Percentiles rank a stretch among this genome's conserved stretches.
phyloP scores from a whole-genome alignment of 2,888 invertebrate genomes.

The Rhamnusium bicolor region DNA sequence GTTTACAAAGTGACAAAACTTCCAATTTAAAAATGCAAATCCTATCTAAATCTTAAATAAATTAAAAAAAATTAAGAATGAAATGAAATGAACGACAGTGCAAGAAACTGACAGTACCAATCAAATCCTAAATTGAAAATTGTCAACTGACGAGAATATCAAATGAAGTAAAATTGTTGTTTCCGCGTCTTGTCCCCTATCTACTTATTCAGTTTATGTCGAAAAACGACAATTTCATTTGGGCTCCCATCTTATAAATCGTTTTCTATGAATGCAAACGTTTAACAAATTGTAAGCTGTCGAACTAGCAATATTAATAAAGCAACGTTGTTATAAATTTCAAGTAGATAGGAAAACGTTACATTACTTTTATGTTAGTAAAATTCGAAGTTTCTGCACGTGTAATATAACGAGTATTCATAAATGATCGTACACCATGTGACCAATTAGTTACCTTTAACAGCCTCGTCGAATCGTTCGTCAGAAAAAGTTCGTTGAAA shows the following conservation, averaged over 20 bases:
- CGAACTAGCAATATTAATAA: too few relatives aligned
- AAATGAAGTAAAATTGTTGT: slow-evolving; percentile 47
- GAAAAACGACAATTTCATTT: slow-evolving; percentile 20
- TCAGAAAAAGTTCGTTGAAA: too few relatives aligned
- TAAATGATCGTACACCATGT: too few relatives aligned
- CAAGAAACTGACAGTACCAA: slow-evolving; percentile 46
- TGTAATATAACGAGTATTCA: too few relatives aligned
- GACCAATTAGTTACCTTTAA: too few relatives aligned
- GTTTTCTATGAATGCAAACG: neutral
- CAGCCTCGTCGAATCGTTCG: too few relatives aligned
- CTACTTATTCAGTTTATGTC: slow-evolving; percentile 30
- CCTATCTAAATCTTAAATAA: neutral
- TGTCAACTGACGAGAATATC: slow-evolving; percentile 46
- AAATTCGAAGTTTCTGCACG: too few relatives aligned
- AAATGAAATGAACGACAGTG: neutral
- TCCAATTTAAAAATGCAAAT: slow-evolving; percentile 2
- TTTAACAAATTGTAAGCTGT: too few relatives aligned
- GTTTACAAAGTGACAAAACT: slow-evolving; percentile 12
- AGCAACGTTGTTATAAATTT: too few relatives aligned
- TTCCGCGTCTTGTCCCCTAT: slow-evolving; percentile 34
- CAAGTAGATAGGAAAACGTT: too few relatives aligned
- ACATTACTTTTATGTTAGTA: too few relatives aligned
- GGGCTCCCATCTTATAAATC: neutral
- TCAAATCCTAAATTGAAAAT: slow-evolving; percentile 52
- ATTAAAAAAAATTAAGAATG: slow-evolving; percentile 10